Evolutionary conservation across 2,888 invertebrate species (phyloP), one percentile per base, ranked within the genome.

Genomic region (Autographa gamma): DNA sequence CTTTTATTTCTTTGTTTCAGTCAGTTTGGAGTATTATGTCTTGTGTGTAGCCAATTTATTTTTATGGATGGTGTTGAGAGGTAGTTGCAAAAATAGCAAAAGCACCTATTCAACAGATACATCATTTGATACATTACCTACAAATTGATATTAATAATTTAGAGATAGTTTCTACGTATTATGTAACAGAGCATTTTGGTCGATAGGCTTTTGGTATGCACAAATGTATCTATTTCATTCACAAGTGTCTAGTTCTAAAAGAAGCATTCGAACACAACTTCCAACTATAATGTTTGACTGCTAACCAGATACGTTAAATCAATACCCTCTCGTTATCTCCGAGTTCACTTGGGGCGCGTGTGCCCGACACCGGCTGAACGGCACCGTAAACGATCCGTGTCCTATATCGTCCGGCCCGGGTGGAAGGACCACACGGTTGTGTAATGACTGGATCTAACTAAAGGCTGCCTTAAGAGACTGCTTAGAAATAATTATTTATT

Each of bases 321-420:
- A 56, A 56, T 56, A 56, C 25, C 54, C 54, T 56, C 54, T 56
- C 54, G 19, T 56, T 56, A 56, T 56, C 54, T 56, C 54, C 54
- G 54, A 13, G 38, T 9, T 3, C 34, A 60, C 14, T 38, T 14
- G 56, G 7, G 18, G 6, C 31, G 68, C 43, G 60, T 31, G 34
- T 34, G 41, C 19, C 31, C 32, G 56, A 58, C 41, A 38, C 54
- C 11, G 18, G 31, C 54, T 61, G 69, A 61, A 69, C 54, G 59
- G 60, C 63, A 56, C 66, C 69, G 79, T 69, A 64, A 78, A 64
- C 63, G 69, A 69, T 74, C 61, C 69, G 66, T 63, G 60, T 69
- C 63, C 59, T 52, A 25, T 13, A 48, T 65, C n/a, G 25, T 69
- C 69, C 54, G 54, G 66, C 41, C 59, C 63, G 19, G 14, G n/a